Base-by-base conservation (phyloP, 2,888 invertebrate species). In the Rhagium mordax region DNA sequence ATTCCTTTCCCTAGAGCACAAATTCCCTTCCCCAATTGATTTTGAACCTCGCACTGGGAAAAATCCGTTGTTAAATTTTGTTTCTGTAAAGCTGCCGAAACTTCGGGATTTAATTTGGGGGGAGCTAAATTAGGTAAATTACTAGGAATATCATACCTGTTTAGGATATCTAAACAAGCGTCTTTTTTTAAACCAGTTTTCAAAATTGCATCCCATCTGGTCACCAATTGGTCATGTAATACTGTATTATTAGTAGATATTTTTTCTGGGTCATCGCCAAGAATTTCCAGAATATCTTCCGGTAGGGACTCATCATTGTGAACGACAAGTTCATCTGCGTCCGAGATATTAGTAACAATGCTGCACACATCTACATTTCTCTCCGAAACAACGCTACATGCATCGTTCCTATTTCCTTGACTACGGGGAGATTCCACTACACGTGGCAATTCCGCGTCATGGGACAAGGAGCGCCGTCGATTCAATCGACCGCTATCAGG, bases 231-330 rank as follows among this genome's bases (percentile, higher is more conserved):
- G 15, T 71, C 67, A 18, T 71, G 71, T 18, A 71, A n/a, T 20
- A 27, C 18, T 20, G 33, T 6, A 24, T 24, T 47, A 16, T 61
- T 62, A 5, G 10, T 49, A 10, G 5, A 16, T 6, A 33, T 15
- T 15, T 59, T 66, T 51, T 72, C 60, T 27, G 72, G 72, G 49
- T 72, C 69, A 7, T 72, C 68, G 6, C 62, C 62, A 13, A 72
- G 53, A 18, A 72, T 68, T 51, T 62, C 29, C 13, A 70, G n/a
- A 61, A 70, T 60, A 18, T 70, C 62, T 1, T 61, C 47, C 60
- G 72, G 72, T 16, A 72, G 60, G 7, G 60, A 29, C 24, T 33
- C 62, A 24, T 72, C 70, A 21, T 72, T 62, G 41, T 72, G 61
- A 20, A 72, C 29, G 7, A 69, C 47, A 15, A 72, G 70, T 59